phyloP scores from a whole-genome alignment of 2,113 vertebrate genomes.

The Zosterops lateralis region DNA sequence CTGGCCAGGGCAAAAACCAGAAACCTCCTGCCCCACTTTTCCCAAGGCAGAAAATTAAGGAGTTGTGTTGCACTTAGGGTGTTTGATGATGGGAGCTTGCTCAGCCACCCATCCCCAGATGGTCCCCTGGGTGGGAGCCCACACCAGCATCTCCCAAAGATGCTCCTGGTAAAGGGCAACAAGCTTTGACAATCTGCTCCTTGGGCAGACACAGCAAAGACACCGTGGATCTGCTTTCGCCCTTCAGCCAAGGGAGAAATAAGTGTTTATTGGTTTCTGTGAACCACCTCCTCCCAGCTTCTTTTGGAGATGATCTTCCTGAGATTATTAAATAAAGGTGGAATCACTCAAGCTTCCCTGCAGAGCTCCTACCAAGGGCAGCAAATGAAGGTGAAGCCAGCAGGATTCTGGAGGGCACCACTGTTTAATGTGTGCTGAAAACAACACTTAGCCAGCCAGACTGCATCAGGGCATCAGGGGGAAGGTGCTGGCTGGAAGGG shows the following conservation, averaged over 20 bases:
- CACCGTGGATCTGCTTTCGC: rapidly evolving
- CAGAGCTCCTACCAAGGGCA: conserved; percentile 26
- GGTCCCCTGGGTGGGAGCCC: rapidly evolving
- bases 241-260: neutral
- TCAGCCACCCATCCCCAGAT: neutral
- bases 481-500: conserved; percentile 24
- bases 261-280: neutral
- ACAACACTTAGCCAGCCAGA: conserved; percentile 11
- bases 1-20: neutral
- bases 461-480: neutral
- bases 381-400: neutral
- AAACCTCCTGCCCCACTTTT: neutral
- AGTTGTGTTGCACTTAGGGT: neutral
- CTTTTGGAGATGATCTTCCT: neutral
- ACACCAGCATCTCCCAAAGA: neutral
- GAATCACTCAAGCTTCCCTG: neutral
- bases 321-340: neutral
- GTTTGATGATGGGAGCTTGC: neutral
- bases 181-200: rapidly evolving
- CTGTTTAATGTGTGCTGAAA: conserved; percentile 10
- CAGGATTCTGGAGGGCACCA: neutral
- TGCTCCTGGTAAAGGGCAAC: neutral
- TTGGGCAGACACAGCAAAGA: neutral
- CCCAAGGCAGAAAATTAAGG: neutral
- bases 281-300: neutral